A percentile compares a stretch with the other conserved stretches of the same genome.
Evolutionary conservation across 1,140 invertebrate genomes (phyloP).

Genomic region (Caenorhabditis inopinata): DNA sequence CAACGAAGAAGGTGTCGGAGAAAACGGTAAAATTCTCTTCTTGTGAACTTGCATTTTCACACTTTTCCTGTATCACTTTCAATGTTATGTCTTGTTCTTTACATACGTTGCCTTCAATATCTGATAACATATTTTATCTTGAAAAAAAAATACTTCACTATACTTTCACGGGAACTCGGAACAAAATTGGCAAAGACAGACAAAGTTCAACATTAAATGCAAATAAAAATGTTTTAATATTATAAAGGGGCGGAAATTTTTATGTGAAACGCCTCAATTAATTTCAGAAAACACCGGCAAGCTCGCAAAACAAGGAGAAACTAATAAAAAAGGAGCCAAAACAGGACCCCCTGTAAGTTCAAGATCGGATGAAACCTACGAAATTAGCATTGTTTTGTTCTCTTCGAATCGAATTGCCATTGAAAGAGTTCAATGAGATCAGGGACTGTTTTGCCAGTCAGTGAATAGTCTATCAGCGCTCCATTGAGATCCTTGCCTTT

Average conservation of each 20-base stretch:
- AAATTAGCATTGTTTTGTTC: no score
- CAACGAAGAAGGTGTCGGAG: background rate
- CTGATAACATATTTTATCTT: background rate
- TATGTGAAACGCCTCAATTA: background rate
- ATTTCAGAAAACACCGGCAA: background rate
- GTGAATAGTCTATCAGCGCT: no score
- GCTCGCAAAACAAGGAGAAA: background rate
- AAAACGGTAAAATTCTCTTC: constrained; percentile 16
- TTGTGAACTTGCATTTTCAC: background rate
- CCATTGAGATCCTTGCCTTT: no score
- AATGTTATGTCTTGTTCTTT: background rate
- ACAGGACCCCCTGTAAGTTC: constrained; percentile 17
- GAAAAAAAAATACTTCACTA: background rate
- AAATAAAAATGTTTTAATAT: background rate
- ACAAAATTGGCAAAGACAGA: background rate
- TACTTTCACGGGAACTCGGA: background rate
- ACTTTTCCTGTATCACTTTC: background rate
- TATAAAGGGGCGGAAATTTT: background rate
- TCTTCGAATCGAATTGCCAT: no score
- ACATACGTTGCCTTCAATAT: background rate
- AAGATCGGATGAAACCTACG: no score
- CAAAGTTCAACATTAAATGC: background rate
- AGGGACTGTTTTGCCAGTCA: no score
- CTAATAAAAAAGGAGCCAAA: constrained; percentile 5
- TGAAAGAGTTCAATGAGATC: no score